Percentiles rank a stretch among this genome's conserved stretches.
phyloP scores from a whole-genome alignment of 2,797 vertebrate species.

The Erethizon dorsatum region DNA sequence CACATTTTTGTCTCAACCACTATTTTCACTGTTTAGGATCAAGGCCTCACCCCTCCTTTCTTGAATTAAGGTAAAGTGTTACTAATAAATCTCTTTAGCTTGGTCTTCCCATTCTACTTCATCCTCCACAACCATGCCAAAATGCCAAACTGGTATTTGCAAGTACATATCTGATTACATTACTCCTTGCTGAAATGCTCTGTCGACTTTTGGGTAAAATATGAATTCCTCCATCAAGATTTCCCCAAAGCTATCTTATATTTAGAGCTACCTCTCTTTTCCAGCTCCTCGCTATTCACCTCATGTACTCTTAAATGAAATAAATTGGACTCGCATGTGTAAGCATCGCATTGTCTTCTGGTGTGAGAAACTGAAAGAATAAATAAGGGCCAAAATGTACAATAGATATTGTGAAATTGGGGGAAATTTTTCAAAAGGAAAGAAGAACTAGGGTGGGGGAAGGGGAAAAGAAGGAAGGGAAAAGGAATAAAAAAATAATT shows the following conservation, averaged over 20 bases:
- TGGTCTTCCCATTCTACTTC: background rate
- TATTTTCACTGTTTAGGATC: background rate
- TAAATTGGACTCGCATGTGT: background rate
- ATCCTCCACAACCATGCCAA: background rate
- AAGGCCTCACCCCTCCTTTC: background rate
- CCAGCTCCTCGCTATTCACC: background rate
- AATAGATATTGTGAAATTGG: background rate
- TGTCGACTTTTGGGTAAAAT: background rate
- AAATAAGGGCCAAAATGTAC: background rate
- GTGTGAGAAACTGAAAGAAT: background rate
- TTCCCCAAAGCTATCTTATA: background rate
- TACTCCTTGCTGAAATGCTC: background rate
- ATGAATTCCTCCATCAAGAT: background rate
- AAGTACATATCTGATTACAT: background rate
- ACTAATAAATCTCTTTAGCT: background rate
- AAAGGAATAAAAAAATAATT: background rate
- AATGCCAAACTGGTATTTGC: background rate
- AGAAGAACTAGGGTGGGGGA: too few relatives aligned
- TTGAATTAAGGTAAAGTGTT: background rate
- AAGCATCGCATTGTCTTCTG: background rate
- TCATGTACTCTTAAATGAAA: background rate
- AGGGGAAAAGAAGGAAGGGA: background rate
- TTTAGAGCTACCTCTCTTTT: background rate
- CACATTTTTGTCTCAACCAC: background rate
- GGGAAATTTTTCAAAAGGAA: background rate